Evolutionary conservation across 2,113 vertebrate species (phyloP).

Genomic region (Emydura subglobosa): DNA sequence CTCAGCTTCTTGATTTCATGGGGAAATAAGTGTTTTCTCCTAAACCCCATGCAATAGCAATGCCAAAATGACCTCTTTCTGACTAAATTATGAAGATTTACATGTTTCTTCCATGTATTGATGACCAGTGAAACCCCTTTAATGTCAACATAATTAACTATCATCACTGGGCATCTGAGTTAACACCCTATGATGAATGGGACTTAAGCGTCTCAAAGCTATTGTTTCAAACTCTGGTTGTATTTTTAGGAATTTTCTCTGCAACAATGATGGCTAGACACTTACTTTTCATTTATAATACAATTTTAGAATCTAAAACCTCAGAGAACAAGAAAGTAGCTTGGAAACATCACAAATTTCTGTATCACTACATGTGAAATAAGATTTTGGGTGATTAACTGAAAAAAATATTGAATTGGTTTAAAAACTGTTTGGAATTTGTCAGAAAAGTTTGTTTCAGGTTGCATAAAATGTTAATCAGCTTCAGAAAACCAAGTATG

Average conservation of each 20-base stretch:
- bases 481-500: neutral
- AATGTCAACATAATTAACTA: neutral
- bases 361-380: neutral
- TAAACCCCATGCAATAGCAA: neutral
- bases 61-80: neutral
- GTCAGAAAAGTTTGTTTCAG: neutral
- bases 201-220: neutral
- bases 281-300: neutral
- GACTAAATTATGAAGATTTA: neutral
- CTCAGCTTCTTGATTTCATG: neutral
- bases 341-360: neutral
- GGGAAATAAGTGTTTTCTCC: neutral
- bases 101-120: neutral
- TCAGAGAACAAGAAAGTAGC: neutral
- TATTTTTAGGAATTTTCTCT: neutral
- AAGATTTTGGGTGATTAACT: neutral
- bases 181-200: neutral
- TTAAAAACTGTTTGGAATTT: neutral
- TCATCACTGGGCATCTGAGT: neutral
- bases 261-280: neutral
- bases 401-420: neutral
- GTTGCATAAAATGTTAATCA: neutral
- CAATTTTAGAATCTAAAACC: neutral
- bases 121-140: neutral
- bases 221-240: neutral